Conservation (phyloP, 1,140 invertebrate genomes). For the Euwallacea similis region DNA sequence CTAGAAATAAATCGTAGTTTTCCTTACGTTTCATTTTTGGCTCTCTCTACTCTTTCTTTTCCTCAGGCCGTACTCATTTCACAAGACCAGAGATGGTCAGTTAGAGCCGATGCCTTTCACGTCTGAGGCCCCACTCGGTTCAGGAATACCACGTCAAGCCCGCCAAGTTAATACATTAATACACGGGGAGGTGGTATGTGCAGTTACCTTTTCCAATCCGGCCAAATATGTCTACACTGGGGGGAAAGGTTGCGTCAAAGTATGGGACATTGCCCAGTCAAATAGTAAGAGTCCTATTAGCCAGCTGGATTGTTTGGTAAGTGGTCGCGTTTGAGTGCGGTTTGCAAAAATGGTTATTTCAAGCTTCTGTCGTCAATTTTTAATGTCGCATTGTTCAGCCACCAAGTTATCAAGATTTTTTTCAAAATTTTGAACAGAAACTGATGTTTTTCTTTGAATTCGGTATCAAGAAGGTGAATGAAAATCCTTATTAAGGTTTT, state of each 20-base stretch:
- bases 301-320: constrained; percentile 77
- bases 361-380: background rate
- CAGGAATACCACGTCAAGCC: constrained; percentile 92
- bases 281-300: constrained; percentile 74
- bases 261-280: constrained; percentile 77
- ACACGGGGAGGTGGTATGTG: constrained; percentile 94
- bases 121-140: constrained; percentile 90
- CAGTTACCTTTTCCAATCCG: constrained; percentile 86
- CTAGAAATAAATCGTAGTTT: constrained; percentile 91
- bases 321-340: constrained; percentile 21
- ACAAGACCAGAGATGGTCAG: constrained; percentile 85
- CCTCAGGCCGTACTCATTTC: constrained; percentile 90
- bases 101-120: constrained; percentile 94
- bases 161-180: constrained; percentile 87
- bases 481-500: too few relatives aligned
- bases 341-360: background rate
- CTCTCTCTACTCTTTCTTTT: too few relatives aligned
- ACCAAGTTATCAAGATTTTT: too few relatives aligned
- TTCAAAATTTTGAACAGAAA: too few relatives aligned
- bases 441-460: too few relatives aligned
- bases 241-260: constrained; percentile 90
- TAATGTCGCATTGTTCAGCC: too few relatives aligned
- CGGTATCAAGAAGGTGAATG: too few relatives aligned
- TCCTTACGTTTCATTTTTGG: background rate
- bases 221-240: constrained; percentile 95